phyloP scores from a whole-genome alignment of 2,797 vertebrate species.

The Epinephelus coioides region DNA sequence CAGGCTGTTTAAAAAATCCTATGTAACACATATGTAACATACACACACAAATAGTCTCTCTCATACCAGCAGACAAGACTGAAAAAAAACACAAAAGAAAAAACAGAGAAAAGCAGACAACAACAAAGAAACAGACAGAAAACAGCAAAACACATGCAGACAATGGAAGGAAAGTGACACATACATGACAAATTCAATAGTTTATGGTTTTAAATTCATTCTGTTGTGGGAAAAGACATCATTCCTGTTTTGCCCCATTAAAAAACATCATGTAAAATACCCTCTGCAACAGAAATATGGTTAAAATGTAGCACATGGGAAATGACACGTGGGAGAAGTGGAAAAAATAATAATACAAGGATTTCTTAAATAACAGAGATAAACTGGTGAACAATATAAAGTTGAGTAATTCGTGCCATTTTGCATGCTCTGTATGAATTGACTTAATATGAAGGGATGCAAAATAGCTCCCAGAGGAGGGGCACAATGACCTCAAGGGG shows the following conservation, averaged over 20 bases:
- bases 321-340: conserved; percentile 33
- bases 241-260: conserved; percentile 37
- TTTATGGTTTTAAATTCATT: conserved; percentile 27
- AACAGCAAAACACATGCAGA: conserved; percentile 55
- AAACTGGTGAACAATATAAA: conserved; percentile 15
- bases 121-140: conserved; percentile 33
- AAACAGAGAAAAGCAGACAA: conserved; percentile 23
- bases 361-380: conserved; percentile 11
- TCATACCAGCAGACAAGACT: conserved; percentile 34
- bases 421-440: conserved; percentile 31
- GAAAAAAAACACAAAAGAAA: conserved; percentile 26
- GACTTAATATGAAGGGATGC: conserved; percentile 38
- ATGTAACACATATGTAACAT: conserved; percentile 7
- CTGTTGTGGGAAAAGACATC: conserved; percentile 10
- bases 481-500: background rate
- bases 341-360: conserved; percentile 7
- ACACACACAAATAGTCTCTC: conserved; percentile 30
- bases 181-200: conserved; percentile 47
- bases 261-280: conserved; percentile 22
- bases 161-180: conserved; percentile 41
- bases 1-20: conserved; percentile 29
- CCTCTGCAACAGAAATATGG: conserved; percentile 71
- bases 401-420: conserved; percentile 21
- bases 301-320: conserved; percentile 51
- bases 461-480: conserved; percentile 28